Evolutionary conservation across 1,140 invertebrate species (phyloP), one percentile per base, ranked within the genome.

Genomic region (Magallana ariakensis): DNA sequence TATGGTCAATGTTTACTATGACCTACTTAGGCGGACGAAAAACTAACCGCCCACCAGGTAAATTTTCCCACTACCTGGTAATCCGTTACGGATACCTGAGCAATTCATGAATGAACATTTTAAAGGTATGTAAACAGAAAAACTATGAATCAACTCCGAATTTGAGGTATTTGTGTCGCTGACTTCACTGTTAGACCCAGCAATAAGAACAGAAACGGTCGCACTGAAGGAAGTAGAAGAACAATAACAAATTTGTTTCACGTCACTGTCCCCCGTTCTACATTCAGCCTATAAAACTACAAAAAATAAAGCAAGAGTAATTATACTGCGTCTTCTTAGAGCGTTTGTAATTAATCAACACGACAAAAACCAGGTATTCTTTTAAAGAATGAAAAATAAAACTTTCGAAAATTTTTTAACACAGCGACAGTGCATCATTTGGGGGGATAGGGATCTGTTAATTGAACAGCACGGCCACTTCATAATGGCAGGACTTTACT

Each of bases 1-100:
- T 83, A 83, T 83, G 82, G 82, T 83, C 82, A 83, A 58, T 82
- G 55, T 56, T 56, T 81, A 81, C 80, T 81, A 81, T 81, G 80
- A 81, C 80, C 82, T 83, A 83, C 55, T 58, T 58, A 11, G 10
- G 26, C 15, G 19, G 26, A 2, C 19, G n/a, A 58, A 83, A 33
- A 83, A 57, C 33, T 19, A 70, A 57, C 82, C 55, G 55, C 82
- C 82, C 57, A 55, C 16, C n/a, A 83, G 46, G 80, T 81, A 56
- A 70, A 70, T 70, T 70, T 70, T 70, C 66, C 66, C 66, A 70
- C 26, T 70, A 70, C 66, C 66, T 70, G 66, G 22, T 26, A 70
- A 26, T 26, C 22, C 66, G 66, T 70, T 26, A 70, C 66, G 66
- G 66, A 70, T 70, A 70, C 22, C 66, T 70, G 66, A 70, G 33